A percentile compares a stretch with the other conserved stretches of the same genome.
These are phyloP conservation scores for Tylochromis polylepis DNA, from an alignment of 2,113 vertebrate genomes.

Conservation along the genomic window DNA sequence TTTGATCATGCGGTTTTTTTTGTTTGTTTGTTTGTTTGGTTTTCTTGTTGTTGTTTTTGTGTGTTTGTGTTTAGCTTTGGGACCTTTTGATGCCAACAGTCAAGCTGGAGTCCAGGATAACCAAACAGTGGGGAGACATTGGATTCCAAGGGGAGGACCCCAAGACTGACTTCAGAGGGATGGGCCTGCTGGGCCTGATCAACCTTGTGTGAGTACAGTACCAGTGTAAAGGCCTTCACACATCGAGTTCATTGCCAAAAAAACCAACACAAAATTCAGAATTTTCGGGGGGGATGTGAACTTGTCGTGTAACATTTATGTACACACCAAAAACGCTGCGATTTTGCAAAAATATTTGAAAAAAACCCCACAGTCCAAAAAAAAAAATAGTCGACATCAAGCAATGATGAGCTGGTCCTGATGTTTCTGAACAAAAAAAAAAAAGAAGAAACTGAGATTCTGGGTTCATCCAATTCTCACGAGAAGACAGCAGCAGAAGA, in stretches of 20 bases:
- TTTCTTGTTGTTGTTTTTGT: not conserved
- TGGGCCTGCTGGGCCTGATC: conserved; percentile 91
- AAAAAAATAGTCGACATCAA: no score
- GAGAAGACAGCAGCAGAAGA: no score
- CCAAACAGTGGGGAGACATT: conserved; percentile 96
- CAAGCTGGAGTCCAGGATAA: conserved; percentile 85
- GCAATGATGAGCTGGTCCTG: no score
- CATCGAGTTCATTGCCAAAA: not conserved
- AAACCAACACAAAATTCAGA: not conserved
- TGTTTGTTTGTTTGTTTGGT: not conserved
- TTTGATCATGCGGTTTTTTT: not conserved
- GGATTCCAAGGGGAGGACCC: conserved; percentile 98
- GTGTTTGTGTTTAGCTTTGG: conserved; percentile 82
- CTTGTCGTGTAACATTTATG: not conserved
- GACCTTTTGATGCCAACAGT: conserved; percentile 87
- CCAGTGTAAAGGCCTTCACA: not conserved
- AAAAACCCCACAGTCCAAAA: no score
- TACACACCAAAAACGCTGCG: not conserved
- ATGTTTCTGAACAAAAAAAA: no score
- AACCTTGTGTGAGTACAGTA: conserved; percentile 89
- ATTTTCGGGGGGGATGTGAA: not conserved
- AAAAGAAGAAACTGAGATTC: no score
- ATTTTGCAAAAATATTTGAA: no score
- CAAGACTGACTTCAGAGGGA: conserved; percentile 98
- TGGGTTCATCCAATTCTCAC: no score